phyloP scores from a whole-genome alignment of 2,888 invertebrate genomes.

The Amphipyra tragopoginis region DNA sequence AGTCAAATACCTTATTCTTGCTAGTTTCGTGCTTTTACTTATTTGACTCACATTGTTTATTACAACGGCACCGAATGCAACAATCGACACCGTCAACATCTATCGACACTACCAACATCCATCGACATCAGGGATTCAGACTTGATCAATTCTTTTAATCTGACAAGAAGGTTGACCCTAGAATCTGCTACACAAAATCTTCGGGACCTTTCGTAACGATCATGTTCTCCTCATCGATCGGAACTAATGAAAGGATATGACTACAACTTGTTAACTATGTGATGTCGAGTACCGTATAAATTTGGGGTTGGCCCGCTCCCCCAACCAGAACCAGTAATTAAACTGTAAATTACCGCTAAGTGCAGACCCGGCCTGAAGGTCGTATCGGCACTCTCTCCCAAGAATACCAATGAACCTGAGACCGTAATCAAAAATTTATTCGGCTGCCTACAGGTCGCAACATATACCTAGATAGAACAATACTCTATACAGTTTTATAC shows the following conservation, averaged over 20 bases:
- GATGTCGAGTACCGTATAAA: slow-evolving; percentile 61
- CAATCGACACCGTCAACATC: too few relatives aligned
- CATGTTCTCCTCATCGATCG: slow-evolving; percentile 42
- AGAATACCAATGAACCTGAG: slow-evolving; percentile 83
- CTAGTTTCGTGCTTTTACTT: too few relatives aligned
- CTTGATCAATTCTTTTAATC: background rate
- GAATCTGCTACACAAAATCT: slow-evolving; percentile 19
- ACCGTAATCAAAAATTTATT: slow-evolving; percentile 81
- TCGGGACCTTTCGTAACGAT: slow-evolving; percentile 8
- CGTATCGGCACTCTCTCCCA: slow-evolving; percentile 75
- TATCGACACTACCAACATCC: too few relatives aligned
- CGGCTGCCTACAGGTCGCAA: slow-evolving; percentile 49
- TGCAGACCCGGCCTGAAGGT: slow-evolving; percentile 82
- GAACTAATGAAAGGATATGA: slow-evolving; percentile 58
- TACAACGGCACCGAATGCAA: too few relatives aligned
- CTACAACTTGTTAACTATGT: slow-evolving; percentile 56
- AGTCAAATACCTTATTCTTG: too few relatives aligned
- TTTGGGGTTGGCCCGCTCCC: slow-evolving; percentile 63
- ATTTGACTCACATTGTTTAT: background rate
- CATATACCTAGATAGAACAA: slow-evolving; percentile 49
- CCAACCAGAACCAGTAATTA: slow-evolving; percentile 79
- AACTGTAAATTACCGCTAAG: slow-evolving; percentile 87
- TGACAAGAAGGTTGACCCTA: background rate
- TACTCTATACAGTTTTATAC: slow-evolving; percentile 43
- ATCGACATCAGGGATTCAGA: background rate